Conservation (phyloP, 1,140 invertebrate species). For the Sarcophaga peregrina region DNA sequence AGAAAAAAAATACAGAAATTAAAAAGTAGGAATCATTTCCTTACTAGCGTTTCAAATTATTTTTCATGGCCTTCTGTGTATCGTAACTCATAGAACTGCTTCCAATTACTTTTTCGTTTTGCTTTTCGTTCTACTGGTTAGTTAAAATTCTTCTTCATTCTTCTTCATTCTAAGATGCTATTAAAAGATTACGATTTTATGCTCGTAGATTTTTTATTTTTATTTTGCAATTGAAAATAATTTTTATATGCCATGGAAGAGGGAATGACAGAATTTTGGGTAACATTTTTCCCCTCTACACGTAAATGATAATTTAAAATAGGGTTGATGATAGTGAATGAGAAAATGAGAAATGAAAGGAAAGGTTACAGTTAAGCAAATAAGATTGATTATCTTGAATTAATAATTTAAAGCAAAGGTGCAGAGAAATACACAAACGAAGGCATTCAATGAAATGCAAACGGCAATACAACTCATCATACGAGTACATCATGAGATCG, state of each 20-base stretch:
- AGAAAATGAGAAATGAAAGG: too few species aligned
- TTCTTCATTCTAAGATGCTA: slow-evolving; percentile 19
- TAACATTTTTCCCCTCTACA: too few species aligned
- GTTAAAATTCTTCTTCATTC: slow-evolving; percentile 12
- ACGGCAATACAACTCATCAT: too few species aligned
- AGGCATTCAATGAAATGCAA: background rate
- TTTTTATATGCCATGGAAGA: background rate
- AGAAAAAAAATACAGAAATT: background rate
- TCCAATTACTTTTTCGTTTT: background rate
- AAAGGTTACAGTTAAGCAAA: background rate
- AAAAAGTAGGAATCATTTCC: background rate
- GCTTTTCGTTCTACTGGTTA: background rate
- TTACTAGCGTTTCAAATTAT: background rate
- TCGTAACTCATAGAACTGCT: background rate
- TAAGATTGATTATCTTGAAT: slow-evolving; percentile 19
- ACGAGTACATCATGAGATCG: too few species aligned
- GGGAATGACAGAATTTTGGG: too few species aligned
- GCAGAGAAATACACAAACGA: too few species aligned
- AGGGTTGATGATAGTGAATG: background rate
- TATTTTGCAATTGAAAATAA: slow-evolving; percentile 23
- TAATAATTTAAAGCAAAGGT: background rate
- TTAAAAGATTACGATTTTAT: slow-evolving; percentile 17
- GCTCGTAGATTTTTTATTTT: background rate
- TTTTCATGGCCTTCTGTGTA: slow-evolving; percentile 11
- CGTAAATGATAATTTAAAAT: background rate